These are phyloP conservation scores for Ichneumoninae sp. DNA, from an alignment of 2,888 invertebrate species.

Conservation along the genomic window DNA sequence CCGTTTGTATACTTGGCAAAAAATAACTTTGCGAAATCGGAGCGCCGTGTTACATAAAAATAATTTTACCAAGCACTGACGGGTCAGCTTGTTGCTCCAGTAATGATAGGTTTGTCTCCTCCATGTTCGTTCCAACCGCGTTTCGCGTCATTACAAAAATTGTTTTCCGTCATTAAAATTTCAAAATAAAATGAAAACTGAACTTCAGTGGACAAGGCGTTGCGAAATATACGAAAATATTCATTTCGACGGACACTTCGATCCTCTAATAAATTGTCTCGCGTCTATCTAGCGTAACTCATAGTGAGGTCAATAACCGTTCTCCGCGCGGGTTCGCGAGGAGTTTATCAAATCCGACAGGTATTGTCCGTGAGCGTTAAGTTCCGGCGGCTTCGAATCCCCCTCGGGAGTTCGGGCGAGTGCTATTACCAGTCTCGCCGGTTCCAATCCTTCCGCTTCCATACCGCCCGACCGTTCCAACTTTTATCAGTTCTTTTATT, in stretches of 20 bases:
- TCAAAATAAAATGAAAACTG: too few relatives aligned
- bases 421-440: slow-evolving; percentile 41
- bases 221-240: background rate
- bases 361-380: slow-evolving; percentile 46
- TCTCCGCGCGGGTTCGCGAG: slow-evolving; percentile 20
- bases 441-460: slow-evolving; percentile 30
- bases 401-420: slow-evolving; percentile 32
- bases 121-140: too few relatives aligned
- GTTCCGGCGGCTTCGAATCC: slow-evolving; percentile 18
- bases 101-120: background rate
- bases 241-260: background rate
- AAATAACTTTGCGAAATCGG: background rate
- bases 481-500: slow-evolving; percentile 67
- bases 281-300: background rate
- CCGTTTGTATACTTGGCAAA: background rate
- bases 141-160: too few relatives aligned
- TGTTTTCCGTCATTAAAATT: too few relatives aligned
- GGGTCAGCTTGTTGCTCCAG: background rate
- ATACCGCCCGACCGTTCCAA: slow-evolving; percentile 7
- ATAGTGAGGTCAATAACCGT: slow-evolving; percentile 14
- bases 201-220: too few relatives aligned
- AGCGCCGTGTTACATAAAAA: background rate
- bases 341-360: slow-evolving; percentile 51
- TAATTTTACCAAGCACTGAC: background rate
- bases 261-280: background rate